phyloP scores from a whole-genome alignment of 2,888 invertebrate species.

The Thyatira batis region DNA sequence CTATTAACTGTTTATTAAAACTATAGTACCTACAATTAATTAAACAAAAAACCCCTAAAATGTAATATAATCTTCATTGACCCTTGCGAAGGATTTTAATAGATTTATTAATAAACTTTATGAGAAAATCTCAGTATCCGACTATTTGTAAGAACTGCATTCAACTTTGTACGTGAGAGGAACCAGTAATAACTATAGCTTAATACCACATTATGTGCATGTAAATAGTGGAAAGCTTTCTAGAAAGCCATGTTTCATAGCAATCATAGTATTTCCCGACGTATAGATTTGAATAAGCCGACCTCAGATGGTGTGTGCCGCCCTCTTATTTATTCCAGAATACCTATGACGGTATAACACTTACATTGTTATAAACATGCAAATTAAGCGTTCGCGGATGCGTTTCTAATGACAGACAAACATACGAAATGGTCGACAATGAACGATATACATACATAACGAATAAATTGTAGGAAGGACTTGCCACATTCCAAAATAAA shows the following conservation, averaged over 20 bases:
- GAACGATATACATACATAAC: neutral
- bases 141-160: neutral
- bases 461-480: neutral
- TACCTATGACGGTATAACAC: slow-evolving; percentile 15
- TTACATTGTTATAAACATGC: slow-evolving; percentile 45
- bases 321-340: slow-evolving; percentile 52
- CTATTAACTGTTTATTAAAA: too few species aligned
- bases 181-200: neutral
- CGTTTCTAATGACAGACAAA: slow-evolving; percentile 48
- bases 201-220: neutral
- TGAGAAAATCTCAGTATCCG: slow-evolving; percentile 13
- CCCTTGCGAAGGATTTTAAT: too few species aligned
- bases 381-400: slow-evolving; percentile 41
- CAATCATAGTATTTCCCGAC: slow-evolving; percentile 25
- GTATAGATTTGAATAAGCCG: slow-evolving; percentile 52
- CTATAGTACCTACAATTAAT: too few species aligned
- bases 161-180: neutral
- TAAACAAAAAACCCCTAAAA: too few species aligned
- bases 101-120: too few species aligned
- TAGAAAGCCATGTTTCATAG: slow-evolving; percentile 27
- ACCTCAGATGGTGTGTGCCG: slow-evolving; percentile 34
- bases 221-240: slow-evolving; percentile 19
- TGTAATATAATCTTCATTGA: too few species aligned
- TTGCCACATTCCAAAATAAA: neutral
- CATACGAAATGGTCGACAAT: slow-evolving; percentile 20